These are phyloP conservation scores for Hirtodrosophila cameraria DNA, from an alignment of 2,888 invertebrate genomes.

Conservation along the genomic window DNA sequence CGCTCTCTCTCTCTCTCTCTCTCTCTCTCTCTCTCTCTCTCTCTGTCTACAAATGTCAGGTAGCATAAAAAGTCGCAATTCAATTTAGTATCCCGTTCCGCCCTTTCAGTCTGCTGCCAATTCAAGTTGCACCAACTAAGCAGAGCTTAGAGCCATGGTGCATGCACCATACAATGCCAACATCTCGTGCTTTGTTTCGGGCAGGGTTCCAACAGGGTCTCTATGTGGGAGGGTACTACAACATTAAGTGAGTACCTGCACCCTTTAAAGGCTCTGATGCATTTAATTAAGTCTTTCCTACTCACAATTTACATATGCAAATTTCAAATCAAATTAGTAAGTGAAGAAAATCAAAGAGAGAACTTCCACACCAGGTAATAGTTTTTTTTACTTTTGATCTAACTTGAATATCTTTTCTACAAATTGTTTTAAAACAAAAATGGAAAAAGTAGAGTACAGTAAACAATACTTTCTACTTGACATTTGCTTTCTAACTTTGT, in stretches of 20 bases:
- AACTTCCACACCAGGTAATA: too few species aligned
- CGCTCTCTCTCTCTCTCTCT: too few species aligned
- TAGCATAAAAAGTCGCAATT: slow-evolving; percentile 77
- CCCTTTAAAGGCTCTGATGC: slow-evolving; percentile 41
- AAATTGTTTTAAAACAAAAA: too few species aligned
- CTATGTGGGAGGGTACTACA: slow-evolving; percentile 5
- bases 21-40: too few species aligned
- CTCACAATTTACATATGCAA: too few species aligned
- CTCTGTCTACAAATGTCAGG: slow-evolving; percentile 37
- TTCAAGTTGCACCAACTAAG: slow-evolving; percentile 64
- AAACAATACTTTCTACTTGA: too few species aligned
- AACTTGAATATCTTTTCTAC: too few species aligned
- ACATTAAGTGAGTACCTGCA: slow-evolving; percentile 20
- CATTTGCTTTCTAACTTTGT: too few species aligned
- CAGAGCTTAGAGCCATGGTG: slow-evolving; percentile 39
- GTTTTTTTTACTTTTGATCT: too few species aligned
- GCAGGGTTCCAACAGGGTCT: background rate
- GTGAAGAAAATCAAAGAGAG: too few species aligned
- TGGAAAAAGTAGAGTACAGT: too few species aligned
- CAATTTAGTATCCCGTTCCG: slow-evolving; percentile 54
- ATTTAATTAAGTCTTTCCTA: slow-evolving; percentile 59
- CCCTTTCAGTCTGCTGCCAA: slow-evolving; percentile 64
- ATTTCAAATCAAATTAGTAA: too few species aligned
- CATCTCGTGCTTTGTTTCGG: slow-evolving; percentile 26
- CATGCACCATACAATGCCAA: slow-evolving; percentile 34